Evolutionary conservation across 2,797 vertebrate genomes (phyloP).

Genomic region (Sternarchorhynchus goeldii): DNA sequence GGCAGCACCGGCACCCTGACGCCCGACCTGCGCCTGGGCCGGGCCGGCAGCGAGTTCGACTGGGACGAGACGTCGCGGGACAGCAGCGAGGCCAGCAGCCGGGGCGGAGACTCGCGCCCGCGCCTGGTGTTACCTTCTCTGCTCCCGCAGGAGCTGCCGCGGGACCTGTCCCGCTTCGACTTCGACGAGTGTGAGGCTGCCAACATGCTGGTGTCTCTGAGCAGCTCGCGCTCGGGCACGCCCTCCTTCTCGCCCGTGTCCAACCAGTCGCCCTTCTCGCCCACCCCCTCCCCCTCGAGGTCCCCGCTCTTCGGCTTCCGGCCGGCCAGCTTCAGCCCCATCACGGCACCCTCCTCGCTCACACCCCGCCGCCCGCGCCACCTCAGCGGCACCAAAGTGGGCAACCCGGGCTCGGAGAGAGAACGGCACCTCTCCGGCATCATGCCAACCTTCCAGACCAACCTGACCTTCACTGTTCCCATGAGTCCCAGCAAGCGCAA

Average conservation of each 20-base stretch:
- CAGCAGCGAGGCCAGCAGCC: conserved; percentile 89
- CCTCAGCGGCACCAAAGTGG: conserved; percentile 86
- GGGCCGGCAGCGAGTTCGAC: conserved; percentile 86
- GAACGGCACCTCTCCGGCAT: conserved; percentile 85
- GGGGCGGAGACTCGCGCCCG: conserved; percentile 86
- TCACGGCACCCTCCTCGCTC: conserved; percentile 78
- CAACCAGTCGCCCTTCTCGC: conserved; percentile 91
- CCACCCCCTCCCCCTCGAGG: conserved; percentile 85
- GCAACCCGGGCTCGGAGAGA: conserved; percentile 76
- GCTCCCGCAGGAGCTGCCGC: conserved; percentile 82
- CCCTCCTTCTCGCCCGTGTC: conserved; percentile 89
- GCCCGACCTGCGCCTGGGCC: conserved; percentile 80
- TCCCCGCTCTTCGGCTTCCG: conserved; percentile 89
- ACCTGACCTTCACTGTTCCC: conserved; percentile 91
- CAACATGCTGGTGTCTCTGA: conserved; percentile 90
- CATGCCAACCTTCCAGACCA: conserved; percentile 86
- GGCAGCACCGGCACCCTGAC: conserved; percentile 90
- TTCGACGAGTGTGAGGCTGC: conserved; percentile 94
- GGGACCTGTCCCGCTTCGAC: conserved; percentile 86
- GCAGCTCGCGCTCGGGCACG: conserved; percentile 88
- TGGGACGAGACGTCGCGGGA: conserved; percentile 92
- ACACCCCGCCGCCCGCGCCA: conserved; percentile 82
- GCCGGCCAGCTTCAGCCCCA: conserved; percentile 89
- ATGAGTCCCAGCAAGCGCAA: conserved; percentile 92
- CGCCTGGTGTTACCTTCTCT: conserved; percentile 84